These are phyloP conservation scores for Eupleurogrammus muticus DNA, from an alignment of 2,797 vertebrate species.

Conservation along the genomic window DNA sequence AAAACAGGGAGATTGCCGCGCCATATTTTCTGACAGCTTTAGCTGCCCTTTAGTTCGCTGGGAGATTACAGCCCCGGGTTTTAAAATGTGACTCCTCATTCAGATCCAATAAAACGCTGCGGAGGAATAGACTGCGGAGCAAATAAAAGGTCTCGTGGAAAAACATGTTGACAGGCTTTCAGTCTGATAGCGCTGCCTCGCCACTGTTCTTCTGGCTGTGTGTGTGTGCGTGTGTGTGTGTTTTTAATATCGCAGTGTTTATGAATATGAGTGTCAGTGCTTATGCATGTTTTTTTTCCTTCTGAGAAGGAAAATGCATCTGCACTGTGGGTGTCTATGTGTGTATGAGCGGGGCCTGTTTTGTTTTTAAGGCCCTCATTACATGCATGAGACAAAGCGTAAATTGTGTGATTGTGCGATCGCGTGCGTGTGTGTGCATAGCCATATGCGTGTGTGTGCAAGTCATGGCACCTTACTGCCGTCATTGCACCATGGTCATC, in stretches of 20 bases:
- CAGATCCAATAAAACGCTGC: constrained; percentile 56
- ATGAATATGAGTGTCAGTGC: constrained; percentile 46
- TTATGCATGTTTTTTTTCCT: constrained; percentile 51
- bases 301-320: constrained; percentile 42
- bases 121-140: constrained; percentile 45
- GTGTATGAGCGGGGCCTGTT: constrained; percentile 18
- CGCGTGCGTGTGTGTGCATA: constrained; percentile 9
- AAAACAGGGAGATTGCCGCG: constrained; percentile 36
- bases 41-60: constrained; percentile 44
- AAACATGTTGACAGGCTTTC: constrained; percentile 66
- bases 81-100: constrained; percentile 55
- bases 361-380: constrained; percentile 38
- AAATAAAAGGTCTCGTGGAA: constrained; percentile 58
- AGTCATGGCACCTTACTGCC: no score
- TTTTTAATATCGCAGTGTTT: constrained; percentile 42
- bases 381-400: constrained; percentile 48
- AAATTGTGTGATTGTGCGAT: constrained; percentile 2
- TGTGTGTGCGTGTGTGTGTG: constrained; percentile 17
- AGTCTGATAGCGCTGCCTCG: constrained; percentile 39
- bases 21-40: constrained; percentile 48
- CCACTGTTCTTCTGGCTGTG: constrained; percentile 24
- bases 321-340: constrained; percentile 28
- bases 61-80: constrained; percentile 39
- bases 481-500: no score
- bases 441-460: constrained; percentile 52